Base-by-base conservation (phyloP, 2,888 invertebrate species). In the Acheta domesticus region DNA sequence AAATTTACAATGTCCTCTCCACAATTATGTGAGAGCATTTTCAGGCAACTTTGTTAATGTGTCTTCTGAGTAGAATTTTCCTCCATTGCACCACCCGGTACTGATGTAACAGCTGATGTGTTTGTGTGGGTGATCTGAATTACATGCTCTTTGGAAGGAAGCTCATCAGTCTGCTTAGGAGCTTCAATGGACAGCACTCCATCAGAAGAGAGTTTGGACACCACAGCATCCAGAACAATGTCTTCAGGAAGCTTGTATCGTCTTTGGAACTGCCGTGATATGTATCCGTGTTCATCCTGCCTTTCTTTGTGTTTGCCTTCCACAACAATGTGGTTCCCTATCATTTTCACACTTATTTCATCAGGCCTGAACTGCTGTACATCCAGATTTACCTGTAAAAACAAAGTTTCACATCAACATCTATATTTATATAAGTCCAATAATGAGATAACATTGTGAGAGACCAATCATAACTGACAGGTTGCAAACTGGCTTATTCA, bases 231-330 rank as follows among this genome's bases (percentile, higher is more conserved):
- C 1, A 85, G 84, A 49, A 86, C 84, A 8, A 85, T 85, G 74
- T 85, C 86, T 79, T 85, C 83, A 8, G 87, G 86, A 12, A 87
- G 79, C 76, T 84, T 82, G 82, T 86, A 86, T 75, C 85, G 84
- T 11, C 87, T 83, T 20, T 83, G 84, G 80, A 86, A 86, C 78
- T 86, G 85, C n/a, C 86, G 81, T 14, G 85, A 84, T 73, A 87
- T 84, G 77, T 83, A 85, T 1, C 86, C 86, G 81, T 85, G 85
- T 77, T 86, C 85, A 77, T 86, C 86, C 36, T 83, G 82, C 77
- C 83, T 83, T 77, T 86, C 86, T 79, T 85, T 85, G 81, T 87
- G 87, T 80, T 85, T 86, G 49, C 86, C 86, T 50, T 86, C 85
- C 8, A 87, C 84, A 3, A 85, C 83, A 11, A 87, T 83, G 77